phyloP scores from a whole-genome alignment of 2,113 vertebrate genomes.

The Eleginops maclovinus region DNA sequence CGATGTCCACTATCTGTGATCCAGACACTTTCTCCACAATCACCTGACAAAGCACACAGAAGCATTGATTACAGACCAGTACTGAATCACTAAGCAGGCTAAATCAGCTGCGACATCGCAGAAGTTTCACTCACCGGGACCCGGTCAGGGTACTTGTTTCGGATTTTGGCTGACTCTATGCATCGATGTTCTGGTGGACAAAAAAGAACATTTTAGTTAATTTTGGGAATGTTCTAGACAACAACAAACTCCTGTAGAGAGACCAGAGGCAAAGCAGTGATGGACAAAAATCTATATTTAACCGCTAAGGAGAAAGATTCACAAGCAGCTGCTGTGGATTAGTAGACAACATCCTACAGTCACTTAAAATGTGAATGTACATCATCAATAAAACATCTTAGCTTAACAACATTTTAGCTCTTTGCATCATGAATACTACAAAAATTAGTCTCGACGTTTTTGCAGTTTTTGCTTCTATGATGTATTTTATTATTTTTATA shows the following conservation, averaged over 20 bases:
- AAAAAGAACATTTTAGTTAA: accelerated
- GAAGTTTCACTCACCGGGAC: constrained; percentile 90
- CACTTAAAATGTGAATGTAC: not conserved
- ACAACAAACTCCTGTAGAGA: not conserved
- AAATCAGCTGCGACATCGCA: not conserved
- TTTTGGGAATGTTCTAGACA: not conserved
- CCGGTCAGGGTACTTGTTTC: constrained; percentile 96
- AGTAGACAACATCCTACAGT: not conserved
- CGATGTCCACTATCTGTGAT: constrained; percentile 97
- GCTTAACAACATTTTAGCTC: not conserved
- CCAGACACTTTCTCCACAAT: constrained; percentile 99
- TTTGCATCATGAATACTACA: not conserved
- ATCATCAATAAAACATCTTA: constrained; percentile 12
- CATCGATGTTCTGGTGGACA: constrained; percentile 92
- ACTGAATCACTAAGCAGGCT: not conserved
- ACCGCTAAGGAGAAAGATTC: not conserved
- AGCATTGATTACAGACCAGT: not conserved
- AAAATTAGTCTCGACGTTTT: too few species aligned
- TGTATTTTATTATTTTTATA: too few species aligned
- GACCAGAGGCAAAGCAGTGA: not conserved
- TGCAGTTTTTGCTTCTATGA: too few species aligned
- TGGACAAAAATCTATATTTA: not conserved
- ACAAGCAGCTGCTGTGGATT: not conserved
- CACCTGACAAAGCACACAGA: constrained; percentile 82
- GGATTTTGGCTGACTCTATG: constrained; percentile 95